Conservation (phyloP, 2,113 vertebrate genomes). For the Rhagologus leucostigma region DNA sequence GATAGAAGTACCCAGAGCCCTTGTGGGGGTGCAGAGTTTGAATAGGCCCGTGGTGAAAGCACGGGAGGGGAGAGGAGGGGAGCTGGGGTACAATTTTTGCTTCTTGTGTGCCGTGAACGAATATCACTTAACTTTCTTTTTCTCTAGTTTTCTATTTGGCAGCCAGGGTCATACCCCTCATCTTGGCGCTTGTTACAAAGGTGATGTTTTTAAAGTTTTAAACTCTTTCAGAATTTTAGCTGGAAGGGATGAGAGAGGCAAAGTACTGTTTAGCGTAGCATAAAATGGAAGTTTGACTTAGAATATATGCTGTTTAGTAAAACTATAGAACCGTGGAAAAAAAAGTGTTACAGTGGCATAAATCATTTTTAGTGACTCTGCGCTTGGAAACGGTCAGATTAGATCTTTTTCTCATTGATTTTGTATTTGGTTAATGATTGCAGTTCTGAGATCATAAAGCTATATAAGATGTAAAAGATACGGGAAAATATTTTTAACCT, state of each 20-base stretch:
- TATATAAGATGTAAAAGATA: slow-evolving; percentile 67
- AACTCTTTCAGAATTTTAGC: neutral
- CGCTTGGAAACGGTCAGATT: slow-evolving; percentile 5
- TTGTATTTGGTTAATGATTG: slow-evolving; percentile 71
- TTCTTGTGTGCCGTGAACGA: fast-evolving
- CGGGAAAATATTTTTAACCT: slow-evolving; percentile 71
- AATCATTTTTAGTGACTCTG: slow-evolving; percentile 55
- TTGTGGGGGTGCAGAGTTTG: slow-evolving; percentile 34
- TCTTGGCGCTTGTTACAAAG: neutral
- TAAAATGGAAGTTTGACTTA: slow-evolving; percentile 13
- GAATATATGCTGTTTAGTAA: slow-evolving; percentile 2
- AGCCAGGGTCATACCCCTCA: neutral
- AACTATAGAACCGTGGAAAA: slow-evolving; percentile 45
- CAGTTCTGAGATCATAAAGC: slow-evolving; percentile 55
- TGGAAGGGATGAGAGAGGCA: neutral
- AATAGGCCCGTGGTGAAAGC: slow-evolving; percentile 23
- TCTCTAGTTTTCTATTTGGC: neutral
- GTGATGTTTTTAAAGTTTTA: neutral
- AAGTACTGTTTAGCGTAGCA: neutral
- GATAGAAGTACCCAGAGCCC: slow-evolving; percentile 49
- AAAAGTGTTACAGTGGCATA: slow-evolving; percentile 64
- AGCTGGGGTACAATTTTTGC: neutral
- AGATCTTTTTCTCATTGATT: slow-evolving; percentile 68
- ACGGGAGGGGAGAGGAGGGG: neutral
- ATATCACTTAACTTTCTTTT: neutral